phyloP scores from a whole-genome alignment of 1,140 invertebrate genomes.

The Nebria ingens region DNA sequence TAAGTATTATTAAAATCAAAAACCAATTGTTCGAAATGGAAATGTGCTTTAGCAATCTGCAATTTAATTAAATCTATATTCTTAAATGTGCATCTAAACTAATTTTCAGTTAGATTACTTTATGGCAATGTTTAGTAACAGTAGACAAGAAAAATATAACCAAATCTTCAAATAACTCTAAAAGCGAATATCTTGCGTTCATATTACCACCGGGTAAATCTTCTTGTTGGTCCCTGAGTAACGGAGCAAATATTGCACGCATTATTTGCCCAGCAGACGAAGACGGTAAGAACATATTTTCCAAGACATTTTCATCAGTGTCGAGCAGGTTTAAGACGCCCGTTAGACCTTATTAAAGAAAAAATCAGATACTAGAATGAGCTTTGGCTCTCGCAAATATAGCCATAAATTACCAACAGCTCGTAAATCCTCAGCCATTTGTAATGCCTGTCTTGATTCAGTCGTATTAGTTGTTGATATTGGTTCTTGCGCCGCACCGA shows the following conservation, averaged over 20 bases:
- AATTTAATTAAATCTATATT: too few species aligned
- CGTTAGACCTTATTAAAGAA: too few species aligned
- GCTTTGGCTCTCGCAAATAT: too few species aligned
- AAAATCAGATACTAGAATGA: too few species aligned
- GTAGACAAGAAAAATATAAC: background rate
- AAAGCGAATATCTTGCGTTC: background rate
- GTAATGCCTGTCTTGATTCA: too few species aligned
- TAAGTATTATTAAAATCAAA: background rate
- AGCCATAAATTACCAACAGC: too few species aligned
- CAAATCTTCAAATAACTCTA: constrained; percentile 2
- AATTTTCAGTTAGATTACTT: background rate
- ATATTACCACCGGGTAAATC: background rate
- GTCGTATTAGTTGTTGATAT: too few species aligned
- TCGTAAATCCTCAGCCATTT: too few species aligned
- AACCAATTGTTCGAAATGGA: background rate
- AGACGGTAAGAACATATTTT: background rate
- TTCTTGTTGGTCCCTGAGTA: background rate
- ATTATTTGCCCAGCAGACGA: background rate
- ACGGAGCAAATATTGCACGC: background rate
- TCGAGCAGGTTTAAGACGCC: too few species aligned
- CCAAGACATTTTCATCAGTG: background rate
- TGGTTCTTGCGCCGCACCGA: too few species aligned
- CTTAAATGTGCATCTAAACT: too few species aligned
- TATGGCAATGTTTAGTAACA: background rate
- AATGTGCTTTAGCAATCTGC: too few species aligned